Base-by-base conservation (phyloP, 2,888 invertebrate species). In the Hypolimnas misippus region DNA sequence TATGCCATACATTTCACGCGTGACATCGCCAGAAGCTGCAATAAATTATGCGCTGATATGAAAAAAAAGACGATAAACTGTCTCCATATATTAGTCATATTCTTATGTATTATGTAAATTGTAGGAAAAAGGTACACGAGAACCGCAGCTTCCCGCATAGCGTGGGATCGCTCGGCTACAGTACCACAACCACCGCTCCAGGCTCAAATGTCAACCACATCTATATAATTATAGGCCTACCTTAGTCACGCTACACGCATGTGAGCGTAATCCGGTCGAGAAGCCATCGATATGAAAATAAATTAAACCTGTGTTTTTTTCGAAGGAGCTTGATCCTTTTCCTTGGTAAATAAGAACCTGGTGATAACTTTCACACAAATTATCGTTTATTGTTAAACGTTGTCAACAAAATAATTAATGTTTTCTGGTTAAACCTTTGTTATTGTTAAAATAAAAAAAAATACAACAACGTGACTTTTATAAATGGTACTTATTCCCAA, bases 191-290 rank as follows among this genome's bases (percentile, higher is more conserved):
- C 61, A 70, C 75, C 61, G 76, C 76, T 76, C 70, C 67, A 62
- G 78, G 83, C 85, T 90, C 85, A 72, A 77, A 82, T 89, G 83
- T 84, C 89, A 88, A 86, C 86, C 84, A 77, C 84, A 76, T 81
- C 77, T 76, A 77, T 74, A 78, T 83, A 83, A 85, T 82, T 82
- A 76, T 77, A 81, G 72, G 69, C 76, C 79, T 82, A 79, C 82
- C 79, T 78, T 75, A 71, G 65, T 65, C 82, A 80, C 74, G 69
- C 78, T 73, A 74, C 74, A 75, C 73, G 75, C 71, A 74, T 69
- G 67, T 67, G 68, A 65, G 70, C 70, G 70, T 74, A 72, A 76
- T 73, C 76, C 70, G 67, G 69, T 68, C 65, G 61, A 74, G 70
- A 72, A 73, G 71, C 76, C 72, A 57, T 70, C 67, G 59, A 65